Evolutionary conservation across 2,888 invertebrate species (phyloP), one percentile per base, ranked within the genome.

Genomic region (Cryptops parisi): DNA sequence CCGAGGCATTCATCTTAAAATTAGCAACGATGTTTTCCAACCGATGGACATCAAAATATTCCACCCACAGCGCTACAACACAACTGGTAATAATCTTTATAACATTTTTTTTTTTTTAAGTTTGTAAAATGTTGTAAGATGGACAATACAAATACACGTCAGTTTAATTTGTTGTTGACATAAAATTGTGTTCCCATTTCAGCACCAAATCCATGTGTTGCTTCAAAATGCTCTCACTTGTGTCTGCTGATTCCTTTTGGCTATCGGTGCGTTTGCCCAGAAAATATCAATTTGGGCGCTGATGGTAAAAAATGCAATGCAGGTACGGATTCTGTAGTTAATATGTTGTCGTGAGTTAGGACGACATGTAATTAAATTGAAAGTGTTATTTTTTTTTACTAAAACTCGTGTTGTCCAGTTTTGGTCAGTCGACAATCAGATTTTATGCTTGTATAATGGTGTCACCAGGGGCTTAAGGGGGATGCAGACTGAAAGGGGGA

Each of bases 241-340:
- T 97, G 97, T 70, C 78, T 97, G 44, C 73, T 86, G 12, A 83
- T 91, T 57, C 96, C 96, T 0, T 81, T 79, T 43, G 91, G 91
- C 0, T 79, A 82, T 61, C 79, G 84, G 55, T 97, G 97, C 68
- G 80, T 84, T 12, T 97, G 97, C 68, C 96, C 97, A 2, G 60
- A 96, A 84, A 72, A 78, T 71, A 50, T 56, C 53, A 33, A 58
- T 55, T 48, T 46, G 44, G 56, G 47, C 26, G 49, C 38, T 17
- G 57, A 60, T 15, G 58, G 60, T 61, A 77, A 79, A 12, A 70
- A 76, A 45, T 94, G 93, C 66, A 88, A 90, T 70, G 87, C 90
- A 9, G 76, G 80, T 80, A 62, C 63, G 33, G 12, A 47, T 33
- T 33, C n/a, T n/a, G n/a, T n/a, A n/a, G n/a, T n/a, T n/a, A n/a